A percentile compares a stretch with the other conserved stretches of the same genome.
phyloP scores from a whole-genome alignment of 2,888 invertebrate genomes.

The Macaria notata region DNA sequence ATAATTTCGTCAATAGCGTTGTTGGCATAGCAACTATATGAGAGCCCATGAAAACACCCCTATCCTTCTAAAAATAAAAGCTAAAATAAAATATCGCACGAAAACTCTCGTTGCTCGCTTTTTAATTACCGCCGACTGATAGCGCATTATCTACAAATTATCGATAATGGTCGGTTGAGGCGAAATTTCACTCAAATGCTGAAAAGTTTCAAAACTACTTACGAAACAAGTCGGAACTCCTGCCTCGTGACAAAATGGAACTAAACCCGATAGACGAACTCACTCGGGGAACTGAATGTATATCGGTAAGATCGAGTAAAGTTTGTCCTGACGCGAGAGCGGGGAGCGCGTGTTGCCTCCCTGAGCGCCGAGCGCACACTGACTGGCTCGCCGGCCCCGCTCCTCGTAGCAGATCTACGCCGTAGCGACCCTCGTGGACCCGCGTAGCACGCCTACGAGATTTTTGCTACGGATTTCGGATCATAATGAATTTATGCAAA shows the following conservation, averaged over 20 bases:
- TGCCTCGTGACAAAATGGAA: slow-evolving; percentile 4
- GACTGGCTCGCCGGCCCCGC: slow-evolving; percentile 16
- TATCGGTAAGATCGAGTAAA: slow-evolving; percentile 20
- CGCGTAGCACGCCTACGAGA: slow-evolving; percentile 18
- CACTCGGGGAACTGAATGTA: slow-evolving; percentile 6
- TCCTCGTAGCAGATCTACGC: slow-evolving; percentile 16
- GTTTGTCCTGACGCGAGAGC: slow-evolving; percentile 8
- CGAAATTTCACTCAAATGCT: neutral
- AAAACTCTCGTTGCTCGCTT: slow-evolving; percentile 13
- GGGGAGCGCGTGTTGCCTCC: slow-evolving; percentile 7
- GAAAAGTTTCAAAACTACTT: slow-evolving; percentile 13
- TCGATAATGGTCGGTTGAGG: slow-evolving; percentile 11
- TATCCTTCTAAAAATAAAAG: slow-evolving; percentile 1
- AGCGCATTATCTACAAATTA: slow-evolving; percentile 18
- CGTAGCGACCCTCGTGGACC: slow-evolving; percentile 13
- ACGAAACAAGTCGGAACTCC: slow-evolving; percentile 1
- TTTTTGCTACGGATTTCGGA: slow-evolving; percentile 6
- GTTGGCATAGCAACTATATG: slow-evolving; percentile 14
- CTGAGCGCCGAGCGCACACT: slow-evolving; percentile 24
- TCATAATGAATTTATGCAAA: slow-evolving; percentile 13
- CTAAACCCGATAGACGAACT: slow-evolving; percentile 10
- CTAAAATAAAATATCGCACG: slow-evolving; percentile 1
- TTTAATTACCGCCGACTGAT: slow-evolving; percentile 29
- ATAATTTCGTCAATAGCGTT: slow-evolving; percentile 11
- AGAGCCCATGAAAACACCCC: slow-evolving; percentile 5